Evolutionary conservation across 2,888 invertebrate genomes (phyloP).

Genomic region (Hesperia comma): DNA sequence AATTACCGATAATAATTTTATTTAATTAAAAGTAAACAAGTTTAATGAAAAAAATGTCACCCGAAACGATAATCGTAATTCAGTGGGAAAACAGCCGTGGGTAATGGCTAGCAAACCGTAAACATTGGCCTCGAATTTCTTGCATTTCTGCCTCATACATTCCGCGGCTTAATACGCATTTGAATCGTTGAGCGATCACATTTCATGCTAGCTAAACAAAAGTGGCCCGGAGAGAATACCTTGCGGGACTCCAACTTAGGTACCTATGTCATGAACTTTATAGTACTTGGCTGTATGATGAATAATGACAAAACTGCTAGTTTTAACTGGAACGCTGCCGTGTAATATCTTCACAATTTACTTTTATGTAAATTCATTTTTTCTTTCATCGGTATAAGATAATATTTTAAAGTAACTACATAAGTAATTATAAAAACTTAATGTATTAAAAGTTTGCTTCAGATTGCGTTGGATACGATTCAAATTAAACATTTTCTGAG

Average conservation of each 20-base stretch:
- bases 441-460: too few relatives aligned
- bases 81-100: conserved; percentile 25
- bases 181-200: conserved; percentile 43
- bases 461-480: too few relatives aligned
- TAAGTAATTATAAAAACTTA: too few relatives aligned
- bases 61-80: conserved; percentile 29
- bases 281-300: background rate
- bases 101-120: conserved; percentile 45
- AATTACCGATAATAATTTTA: background rate
- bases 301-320: too few relatives aligned
- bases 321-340: too few relatives aligned
- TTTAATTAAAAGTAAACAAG: background rate
- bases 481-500: too few relatives aligned
- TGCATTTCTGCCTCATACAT: conserved; percentile 48
- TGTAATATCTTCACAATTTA: too few relatives aligned
- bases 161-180: conserved; percentile 48
- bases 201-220: conserved; percentile 50
- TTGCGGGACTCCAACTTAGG: conserved; percentile 58
- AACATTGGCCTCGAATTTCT: conserved; percentile 60
- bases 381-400: too few relatives aligned
- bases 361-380: too few relatives aligned
- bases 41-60: conserved; percentile 10
- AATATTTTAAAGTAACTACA: too few relatives aligned
- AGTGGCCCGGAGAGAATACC: conserved; percentile 61
- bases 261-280: conserved; percentile 1